Evolutionary conservation across 1,140 invertebrate species (phyloP), one percentile per base, ranked within the genome.

Genomic region (Drosophila teissieri): DNA sequence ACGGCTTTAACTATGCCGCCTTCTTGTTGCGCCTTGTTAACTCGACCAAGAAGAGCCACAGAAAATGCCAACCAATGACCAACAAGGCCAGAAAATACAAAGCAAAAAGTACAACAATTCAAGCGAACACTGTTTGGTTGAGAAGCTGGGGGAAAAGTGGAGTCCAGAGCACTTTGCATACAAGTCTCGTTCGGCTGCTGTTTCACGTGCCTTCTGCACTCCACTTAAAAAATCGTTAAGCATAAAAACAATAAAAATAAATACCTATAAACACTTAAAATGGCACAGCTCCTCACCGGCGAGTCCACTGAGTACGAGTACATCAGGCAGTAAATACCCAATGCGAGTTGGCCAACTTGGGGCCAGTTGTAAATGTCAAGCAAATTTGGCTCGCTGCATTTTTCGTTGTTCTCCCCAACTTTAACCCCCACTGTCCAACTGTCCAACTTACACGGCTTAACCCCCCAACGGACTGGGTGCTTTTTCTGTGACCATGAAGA

Each of bases 181-280:
- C 76, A 79, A 84, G 76, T 60, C 51, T 39, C 64, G 51, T 70
- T 40, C 61, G 49, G 42, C 44, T 48, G 45, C 65, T 15, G 68
- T 42, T 67, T 58, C 51, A 58, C 34, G 53, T 51, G 76, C 34
- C 63, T 46, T 58, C 61, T 65, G 77, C 68, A 68, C 58, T 82
- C 78, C 83, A 88, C 84, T 88, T 89, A 80, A 89, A 83, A 88
- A 89, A 88, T 88, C 84, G 80, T 88, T 88, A 83, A 88, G 80
- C 84, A 88, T 88, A 88, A 83, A 89, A 88, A 88, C 83, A 88
- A 88, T 88, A 89, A 89, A 88, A 88, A 77, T 73, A 88, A 88
- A 88, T 88, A 88, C 84, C 83, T 88, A 89, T 88, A 88, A 88
- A 88, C 83, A 88, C 83, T 88, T 89, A 77, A 88, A 88, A 88